Evolutionary conservation across 2,888 invertebrate species (phyloP), one percentile per base, ranked within the genome.

Genomic region (Cheilosia vulpina): DNA sequence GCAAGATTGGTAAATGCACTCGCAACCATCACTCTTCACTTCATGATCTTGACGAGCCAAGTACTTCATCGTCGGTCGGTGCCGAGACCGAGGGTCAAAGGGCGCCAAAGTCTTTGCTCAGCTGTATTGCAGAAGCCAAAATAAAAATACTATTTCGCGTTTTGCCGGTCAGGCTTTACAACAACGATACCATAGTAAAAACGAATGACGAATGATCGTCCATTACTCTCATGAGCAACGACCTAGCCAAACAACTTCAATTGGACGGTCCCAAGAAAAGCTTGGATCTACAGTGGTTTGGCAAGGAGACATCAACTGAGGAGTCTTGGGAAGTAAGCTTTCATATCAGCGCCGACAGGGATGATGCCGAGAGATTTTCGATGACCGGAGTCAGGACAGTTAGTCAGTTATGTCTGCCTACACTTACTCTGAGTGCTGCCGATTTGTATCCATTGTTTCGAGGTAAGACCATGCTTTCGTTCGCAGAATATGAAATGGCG

Each of bases 61-160:
- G 24, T 15, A 24, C 52, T 2, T 52, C 52, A 24, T 52, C 52
- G 24, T 11, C 24, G 7, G 4, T 13, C 13, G 52, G 0, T 24
- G 24, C 24, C 31, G 31, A 0, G 9, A 31, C 31, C 31, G 31
- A 31, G 0, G 2, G 0, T 31, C 31, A 31, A 31, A 9, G 9
- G 2, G 9, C 31, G 9, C 31, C 7, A 9, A 31, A 31, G 31
- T 9, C 24, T 24, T 11, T 52, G 24, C 52, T 13, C 24, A 52
- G 24, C 52, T 52, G 52, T 52, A 52, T 15, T 52, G 52, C 52
- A 52, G 24, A 52, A 6, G 52, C 52, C 21, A 52, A 52, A 2
- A 2, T 11, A 15, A 52, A 21, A 21, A 52, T 24, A 1, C 24
- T 52, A 11, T 52, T 52, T 15, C 52, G 52, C 1, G 24, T 52